Evolutionary conservation across 2,113 vertebrate genomes (phyloP).

Genomic region (Catagonus wagneri): DNA sequence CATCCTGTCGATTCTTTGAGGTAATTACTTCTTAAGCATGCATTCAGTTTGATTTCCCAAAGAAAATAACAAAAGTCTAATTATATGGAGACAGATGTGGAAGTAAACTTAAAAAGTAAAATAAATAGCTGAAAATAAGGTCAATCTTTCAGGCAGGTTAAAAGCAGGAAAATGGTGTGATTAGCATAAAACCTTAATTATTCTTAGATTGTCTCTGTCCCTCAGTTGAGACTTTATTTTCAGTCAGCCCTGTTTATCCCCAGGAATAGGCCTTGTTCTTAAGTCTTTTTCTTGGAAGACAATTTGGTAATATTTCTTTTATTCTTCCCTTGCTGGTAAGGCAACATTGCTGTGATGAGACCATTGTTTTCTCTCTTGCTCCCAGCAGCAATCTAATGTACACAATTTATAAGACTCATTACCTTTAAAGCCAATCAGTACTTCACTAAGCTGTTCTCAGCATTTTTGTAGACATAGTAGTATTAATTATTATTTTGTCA

Average conservation of each 20-base stretch:
- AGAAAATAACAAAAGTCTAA: conserved; percentile 25
- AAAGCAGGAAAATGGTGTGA: background rate
- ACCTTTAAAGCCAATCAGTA: background rate
- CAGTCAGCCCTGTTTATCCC: background rate
- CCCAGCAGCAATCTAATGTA: background rate
- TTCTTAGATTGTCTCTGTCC: background rate
- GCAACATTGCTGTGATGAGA: background rate
- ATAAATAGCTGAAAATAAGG: background rate
- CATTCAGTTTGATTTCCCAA: conserved; percentile 8
- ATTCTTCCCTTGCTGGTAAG: background rate
- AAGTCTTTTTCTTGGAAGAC: background rate
- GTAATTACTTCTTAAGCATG: background rate
- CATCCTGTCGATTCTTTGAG: background rate
- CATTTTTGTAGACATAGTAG: background rate
- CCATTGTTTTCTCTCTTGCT: background rate
- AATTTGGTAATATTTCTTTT: background rate
- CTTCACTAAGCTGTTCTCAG: background rate
- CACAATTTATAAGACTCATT: conserved; percentile 11
- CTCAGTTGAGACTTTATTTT: background rate
- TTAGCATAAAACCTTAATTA: background rate
- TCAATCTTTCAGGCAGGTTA: background rate
- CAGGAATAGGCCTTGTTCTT: background rate
- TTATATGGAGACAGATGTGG: background rate
- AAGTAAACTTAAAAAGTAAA: conserved; percentile 9
- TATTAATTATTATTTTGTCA: background rate